Conservation (phyloP, 2,113 vertebrate genomes). For the Addax nasomaculatus region DNA sequence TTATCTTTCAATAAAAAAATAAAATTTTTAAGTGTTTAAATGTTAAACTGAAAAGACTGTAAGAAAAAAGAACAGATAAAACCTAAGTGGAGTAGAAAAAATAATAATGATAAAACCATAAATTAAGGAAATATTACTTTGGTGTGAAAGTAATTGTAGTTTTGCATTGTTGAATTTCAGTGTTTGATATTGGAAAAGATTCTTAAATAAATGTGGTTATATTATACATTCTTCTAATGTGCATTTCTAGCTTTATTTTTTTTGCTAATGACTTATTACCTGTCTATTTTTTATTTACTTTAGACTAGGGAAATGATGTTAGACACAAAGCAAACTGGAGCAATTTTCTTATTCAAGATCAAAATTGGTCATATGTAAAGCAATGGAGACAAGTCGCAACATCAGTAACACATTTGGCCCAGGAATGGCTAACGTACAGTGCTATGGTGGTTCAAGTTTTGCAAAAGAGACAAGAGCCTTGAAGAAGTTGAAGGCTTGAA, state of each 20-base stretch:
- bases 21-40: neutral
- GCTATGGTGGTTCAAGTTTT: neutral
- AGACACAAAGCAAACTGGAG: neutral
- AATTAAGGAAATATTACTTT: neutral
- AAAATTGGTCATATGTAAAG: neutral
- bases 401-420: neutral
- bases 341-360: neutral
- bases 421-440: neutral
- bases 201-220: neutral
- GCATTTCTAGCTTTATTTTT: neutral
- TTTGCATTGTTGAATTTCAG: neutral
- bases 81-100: neutral
- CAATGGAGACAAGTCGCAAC: neutral
- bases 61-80: neutral
- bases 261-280: neutral
- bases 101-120: neutral
- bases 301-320: neutral
- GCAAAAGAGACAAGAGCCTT: neutral
- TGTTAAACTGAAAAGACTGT: neutral
- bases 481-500: neutral
- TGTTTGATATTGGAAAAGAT: neutral
- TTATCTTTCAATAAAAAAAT: neutral
- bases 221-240: neutral
- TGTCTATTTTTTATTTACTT: neutral
- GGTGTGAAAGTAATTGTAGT: neutral